These are phyloP conservation scores for Scatophagus argus DNA, from an alignment of 2,113 vertebrate species.

Conservation along the genomic window DNA sequence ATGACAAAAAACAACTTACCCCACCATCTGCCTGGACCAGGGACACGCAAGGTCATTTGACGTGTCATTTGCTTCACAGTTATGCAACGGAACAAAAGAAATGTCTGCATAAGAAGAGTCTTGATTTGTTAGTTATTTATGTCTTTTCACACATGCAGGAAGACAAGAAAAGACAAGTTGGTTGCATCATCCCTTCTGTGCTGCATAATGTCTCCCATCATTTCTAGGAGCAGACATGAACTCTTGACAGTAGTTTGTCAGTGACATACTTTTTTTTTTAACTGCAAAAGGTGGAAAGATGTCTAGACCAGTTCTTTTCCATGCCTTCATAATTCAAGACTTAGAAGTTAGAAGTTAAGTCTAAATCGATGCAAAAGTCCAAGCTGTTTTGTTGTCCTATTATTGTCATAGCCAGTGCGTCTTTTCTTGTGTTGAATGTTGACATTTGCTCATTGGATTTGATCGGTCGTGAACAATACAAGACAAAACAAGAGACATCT, in stretches of 20 bases:
- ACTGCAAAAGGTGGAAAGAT: not conserved
- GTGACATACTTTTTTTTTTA: conserved; percentile 18
- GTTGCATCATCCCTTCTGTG: not conserved
- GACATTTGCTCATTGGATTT: no score
- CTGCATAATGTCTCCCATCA: not conserved
- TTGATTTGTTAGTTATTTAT: conserved; percentile 11
- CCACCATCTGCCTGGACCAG: conserved; percentile 70
- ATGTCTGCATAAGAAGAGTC: not conserved
- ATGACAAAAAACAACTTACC: conserved; percentile 70
- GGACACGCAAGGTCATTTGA: conserved; percentile 34
- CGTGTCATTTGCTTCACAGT: conserved; percentile 30
- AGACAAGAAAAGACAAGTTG: not conserved
- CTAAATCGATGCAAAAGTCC: not conserved
- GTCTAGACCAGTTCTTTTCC: not conserved
- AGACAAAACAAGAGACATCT: not conserved
- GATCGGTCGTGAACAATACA: not conserved
- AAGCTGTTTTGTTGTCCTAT: not conserved
- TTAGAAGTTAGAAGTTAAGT: not conserved
- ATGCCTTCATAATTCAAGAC: not conserved
- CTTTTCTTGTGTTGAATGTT: conserved; percentile 12
- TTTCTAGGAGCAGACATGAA: conserved; percentile 22
- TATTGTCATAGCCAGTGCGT: not conserved
- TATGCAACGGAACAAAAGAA: conserved; percentile 12
- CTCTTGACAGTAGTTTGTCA: conserved; percentile 13
- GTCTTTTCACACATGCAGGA: not conserved